These are phyloP conservation scores for Nannobrachium achirus DNA, from an alignment of 2,113 vertebrate species.

Conservation along the genomic window DNA sequence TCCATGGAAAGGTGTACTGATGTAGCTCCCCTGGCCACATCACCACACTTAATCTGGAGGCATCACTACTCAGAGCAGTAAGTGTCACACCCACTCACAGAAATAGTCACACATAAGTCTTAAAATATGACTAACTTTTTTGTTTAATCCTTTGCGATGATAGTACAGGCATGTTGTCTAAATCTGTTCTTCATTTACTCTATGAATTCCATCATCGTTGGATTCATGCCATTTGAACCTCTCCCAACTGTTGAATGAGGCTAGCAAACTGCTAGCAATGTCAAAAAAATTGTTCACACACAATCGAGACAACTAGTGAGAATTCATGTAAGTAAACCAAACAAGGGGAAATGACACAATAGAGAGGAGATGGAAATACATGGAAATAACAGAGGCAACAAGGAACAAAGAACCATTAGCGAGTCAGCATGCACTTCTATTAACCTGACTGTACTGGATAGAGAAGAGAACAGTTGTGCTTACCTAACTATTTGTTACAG, in stretches of 20 bases:
- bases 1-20: no score
- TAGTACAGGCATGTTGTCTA: neutral
- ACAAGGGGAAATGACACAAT: neutral
- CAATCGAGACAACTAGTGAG: neutral
- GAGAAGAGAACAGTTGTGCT: neutral
- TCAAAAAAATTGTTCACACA: slow-evolving; percentile 2
- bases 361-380: neutral
- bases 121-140: slow-evolving; percentile 35
- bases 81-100: slow-evolving; percentile 13
- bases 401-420: slow-evolving; percentile 44
- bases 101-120: slow-evolving; percentile 10
- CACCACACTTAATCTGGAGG: neutral
- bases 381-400: slow-evolving; percentile 4
- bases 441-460: slow-evolving; percentile 18
- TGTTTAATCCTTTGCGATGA: neutral
- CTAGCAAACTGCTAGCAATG: slow-evolving; percentile 5
- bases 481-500: neutral
- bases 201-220: slow-evolving; percentile 30
- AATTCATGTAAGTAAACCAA: neutral
- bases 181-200: slow-evolving; percentile 32
- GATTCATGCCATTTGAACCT: slow-evolving; percentile 11
- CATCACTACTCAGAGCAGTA: neutral
- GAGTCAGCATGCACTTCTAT: slow-evolving; percentile 17
- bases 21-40: no score
- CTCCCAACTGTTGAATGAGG: slow-evolving; percentile 20